A percentile compares a stretch with the other conserved stretches of the same genome.
Evolutionary conservation across 2,797 vertebrate species (phyloP).

Genomic region (Gallinago stenura): DNA sequence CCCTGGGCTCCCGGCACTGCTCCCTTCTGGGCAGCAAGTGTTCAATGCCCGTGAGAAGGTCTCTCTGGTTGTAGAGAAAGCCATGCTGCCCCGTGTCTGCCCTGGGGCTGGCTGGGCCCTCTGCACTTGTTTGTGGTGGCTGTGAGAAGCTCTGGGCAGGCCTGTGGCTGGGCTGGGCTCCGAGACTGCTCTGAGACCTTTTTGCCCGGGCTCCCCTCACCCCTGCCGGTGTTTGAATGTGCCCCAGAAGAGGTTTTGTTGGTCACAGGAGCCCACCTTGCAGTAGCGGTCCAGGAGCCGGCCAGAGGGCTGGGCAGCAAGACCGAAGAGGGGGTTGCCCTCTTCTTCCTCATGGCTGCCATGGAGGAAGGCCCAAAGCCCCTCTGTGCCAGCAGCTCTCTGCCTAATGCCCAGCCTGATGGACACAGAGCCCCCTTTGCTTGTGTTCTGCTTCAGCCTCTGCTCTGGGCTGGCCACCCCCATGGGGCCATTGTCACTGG

Average conservation of each 20-base stretch:
- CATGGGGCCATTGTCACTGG: accelerated
- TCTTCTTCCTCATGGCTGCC: neutral
- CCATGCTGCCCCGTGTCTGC: neutral
- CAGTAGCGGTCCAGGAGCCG: neutral
- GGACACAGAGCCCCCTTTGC: neutral
- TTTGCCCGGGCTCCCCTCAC: too few species aligned
- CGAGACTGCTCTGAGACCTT: neutral
- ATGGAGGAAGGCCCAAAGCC: neutral
- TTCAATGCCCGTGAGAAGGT: neutral
- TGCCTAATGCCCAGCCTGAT: neutral
- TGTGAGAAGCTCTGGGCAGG: neutral
- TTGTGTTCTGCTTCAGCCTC: neutral
- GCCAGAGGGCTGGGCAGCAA: neutral
- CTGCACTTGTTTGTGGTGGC: neutral
- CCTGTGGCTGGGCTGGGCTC: neutral
- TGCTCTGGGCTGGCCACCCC: accelerated
- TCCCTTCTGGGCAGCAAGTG: neutral
- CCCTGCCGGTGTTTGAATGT: accelerated
- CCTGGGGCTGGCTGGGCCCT: neutral
- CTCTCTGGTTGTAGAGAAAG: neutral
- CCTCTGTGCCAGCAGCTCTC: neutral
- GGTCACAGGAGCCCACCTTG: neutral
- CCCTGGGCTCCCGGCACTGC: neutral
- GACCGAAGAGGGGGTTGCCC: neutral
- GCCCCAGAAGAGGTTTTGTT: neutral